Evolutionary conservation across 2,113 vertebrate species (phyloP).

Genomic region (Xiphias gladius): DNA sequence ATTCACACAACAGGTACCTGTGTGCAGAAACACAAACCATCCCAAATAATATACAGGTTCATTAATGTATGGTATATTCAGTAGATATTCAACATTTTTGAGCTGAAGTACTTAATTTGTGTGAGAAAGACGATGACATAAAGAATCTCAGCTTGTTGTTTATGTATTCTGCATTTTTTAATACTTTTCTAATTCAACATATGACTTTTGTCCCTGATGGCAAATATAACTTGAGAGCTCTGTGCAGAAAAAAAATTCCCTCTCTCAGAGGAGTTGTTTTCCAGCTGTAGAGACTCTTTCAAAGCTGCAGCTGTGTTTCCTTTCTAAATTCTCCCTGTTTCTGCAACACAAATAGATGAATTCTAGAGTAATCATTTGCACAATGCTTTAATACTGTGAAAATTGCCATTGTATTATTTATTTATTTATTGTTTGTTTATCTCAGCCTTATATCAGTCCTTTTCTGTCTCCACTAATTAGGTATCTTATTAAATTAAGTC

Average conservation of each 20-base stretch:
- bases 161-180: neutral
- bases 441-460: slow-evolving; percentile 33
- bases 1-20: neutral
- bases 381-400: slow-evolving; percentile 34
- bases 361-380: slow-evolving; percentile 49
- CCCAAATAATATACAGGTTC: neutral
- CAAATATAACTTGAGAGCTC: slow-evolving; percentile 19
- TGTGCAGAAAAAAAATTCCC: slow-evolving; percentile 22
- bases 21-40: neutral
- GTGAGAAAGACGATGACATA: neutral
- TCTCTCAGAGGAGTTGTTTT: slow-evolving; percentile 50
- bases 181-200: slow-evolving; percentile 17
- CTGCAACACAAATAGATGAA: slow-evolving; percentile 43
- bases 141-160: neutral
- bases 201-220: slow-evolving; percentile 24
- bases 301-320: slow-evolving; percentile 55
- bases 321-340: slow-evolving; percentile 25
- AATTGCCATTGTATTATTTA: slow-evolving; percentile 36
- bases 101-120: slow-evolving; percentile 1
- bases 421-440: slow-evolving; percentile 39
- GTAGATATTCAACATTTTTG: neutral
- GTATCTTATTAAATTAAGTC: slow-evolving; percentile 59
- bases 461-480: slow-evolving; percentile 58
- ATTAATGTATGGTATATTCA: neutral
- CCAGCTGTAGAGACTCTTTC: slow-evolving; percentile 26